A percentile compares a stretch with the other conserved stretches of the same genome.
Evolutionary conservation across 2,888 invertebrate species (phyloP).

Genomic region (Empis livida): DNA sequence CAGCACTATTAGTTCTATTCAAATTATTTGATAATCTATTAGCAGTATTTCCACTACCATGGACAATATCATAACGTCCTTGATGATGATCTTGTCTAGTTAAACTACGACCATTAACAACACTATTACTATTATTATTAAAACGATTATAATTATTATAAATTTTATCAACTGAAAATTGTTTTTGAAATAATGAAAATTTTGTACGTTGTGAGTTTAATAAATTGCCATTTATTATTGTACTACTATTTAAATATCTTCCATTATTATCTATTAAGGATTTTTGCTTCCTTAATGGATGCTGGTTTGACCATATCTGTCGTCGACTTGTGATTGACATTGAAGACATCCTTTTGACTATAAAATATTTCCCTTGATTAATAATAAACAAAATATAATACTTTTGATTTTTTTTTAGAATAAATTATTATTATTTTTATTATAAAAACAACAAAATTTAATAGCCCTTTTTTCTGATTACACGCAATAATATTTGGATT

Average conservation of each 20-base stretch:
- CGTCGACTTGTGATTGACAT: constrained; percentile 8
- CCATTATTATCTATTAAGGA: constrained; percentile 8
- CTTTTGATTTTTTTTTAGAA: too few relatives aligned
- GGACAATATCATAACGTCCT: too few relatives aligned
- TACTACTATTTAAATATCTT: not conserved
- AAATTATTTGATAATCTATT: not conserved
- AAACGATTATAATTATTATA: not conserved
- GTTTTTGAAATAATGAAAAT: constrained; percentile 9
- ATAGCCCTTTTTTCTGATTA: too few relatives aligned
- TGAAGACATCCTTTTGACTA: not conserved
- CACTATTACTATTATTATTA: not conserved
- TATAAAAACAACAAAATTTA: too few relatives aligned
- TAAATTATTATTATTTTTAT: not conserved
- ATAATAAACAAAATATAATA: not conserved
- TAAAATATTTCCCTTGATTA: not conserved
- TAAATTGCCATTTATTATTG: not conserved
- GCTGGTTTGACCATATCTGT: constrained; percentile 9
- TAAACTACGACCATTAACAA: not conserved
- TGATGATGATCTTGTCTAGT: not conserved
- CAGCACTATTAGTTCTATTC: not conserved
- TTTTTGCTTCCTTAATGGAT: constrained; percentile 13
- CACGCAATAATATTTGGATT: too few relatives aligned
- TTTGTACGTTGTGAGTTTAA: constrained; percentile 5
- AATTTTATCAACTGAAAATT: constrained; percentile 12
- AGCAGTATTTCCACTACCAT: not conserved